Conservation (phyloP, 2,113 vertebrate genomes). For the Apus apus region DNA sequence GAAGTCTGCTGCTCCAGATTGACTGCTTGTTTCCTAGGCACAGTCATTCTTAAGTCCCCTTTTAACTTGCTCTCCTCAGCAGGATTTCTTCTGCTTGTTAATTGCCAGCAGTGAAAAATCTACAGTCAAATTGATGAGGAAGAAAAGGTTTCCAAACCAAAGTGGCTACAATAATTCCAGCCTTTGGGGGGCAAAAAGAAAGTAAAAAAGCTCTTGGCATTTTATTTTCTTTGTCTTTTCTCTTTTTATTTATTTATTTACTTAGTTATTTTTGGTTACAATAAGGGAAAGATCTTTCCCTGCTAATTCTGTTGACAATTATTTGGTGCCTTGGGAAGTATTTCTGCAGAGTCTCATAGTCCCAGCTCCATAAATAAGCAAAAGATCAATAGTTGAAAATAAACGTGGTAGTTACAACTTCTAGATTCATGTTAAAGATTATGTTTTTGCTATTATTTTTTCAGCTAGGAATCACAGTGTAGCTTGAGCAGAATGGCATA, state of each 20-base stretch:
- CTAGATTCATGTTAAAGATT: neutral
- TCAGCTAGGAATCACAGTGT: neutral
- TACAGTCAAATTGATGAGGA: conserved; percentile 33
- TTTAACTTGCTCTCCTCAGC: conserved; percentile 58
- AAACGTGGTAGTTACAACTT: neutral
- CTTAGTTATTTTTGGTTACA: neutral
- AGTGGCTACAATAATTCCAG: neutral
- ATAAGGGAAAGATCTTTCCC: neutral
- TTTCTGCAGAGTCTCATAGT: neutral
- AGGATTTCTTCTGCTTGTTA: conserved; percentile 45
- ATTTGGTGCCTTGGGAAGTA: neutral
- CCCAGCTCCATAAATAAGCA: neutral
- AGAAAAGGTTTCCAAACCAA: conserved; percentile 21
- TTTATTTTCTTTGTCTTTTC: neutral
- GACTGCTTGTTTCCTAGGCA: conserved; percentile 9
- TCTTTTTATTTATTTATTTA: neutral
- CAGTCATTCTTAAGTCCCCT: conserved; percentile 29
- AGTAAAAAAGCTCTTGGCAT: neutral
- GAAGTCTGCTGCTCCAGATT: conserved; percentile 42
- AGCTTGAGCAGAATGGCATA: neutral
- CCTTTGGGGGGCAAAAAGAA: neutral
- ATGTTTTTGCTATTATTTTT: neutral
- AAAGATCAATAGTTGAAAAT: neutral
- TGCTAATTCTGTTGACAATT: neutral
- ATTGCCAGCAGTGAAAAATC: conserved; percentile 44